Base-by-base conservation (phyloP, 2,888 invertebrate species). In the Cephus pulcher region DNA sequence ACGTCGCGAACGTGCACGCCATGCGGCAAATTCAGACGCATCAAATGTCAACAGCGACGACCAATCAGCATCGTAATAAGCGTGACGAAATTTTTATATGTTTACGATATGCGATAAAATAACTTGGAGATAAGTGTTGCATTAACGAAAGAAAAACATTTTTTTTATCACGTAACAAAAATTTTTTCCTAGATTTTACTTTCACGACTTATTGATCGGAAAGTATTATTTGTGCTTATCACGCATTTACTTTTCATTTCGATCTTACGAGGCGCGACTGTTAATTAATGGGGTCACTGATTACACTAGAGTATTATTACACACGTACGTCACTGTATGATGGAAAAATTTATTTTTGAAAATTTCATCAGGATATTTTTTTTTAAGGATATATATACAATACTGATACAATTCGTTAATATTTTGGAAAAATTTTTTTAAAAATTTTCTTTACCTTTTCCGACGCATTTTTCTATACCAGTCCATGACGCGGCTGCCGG, bases 381-480 rank as follows among this genome's bases (percentile, higher is more conserved):
- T 15, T 40, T 40, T 15, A 40, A 40, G 6, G 40, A 23, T 30
- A 30, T 12, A 3, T 0, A 12, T 4, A 32, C 2, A 30, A 30
- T 30, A 70, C 4, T 15, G 3, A 70, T 70, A 11, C 4, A 11
- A 12, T 70, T 34, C 0, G 35, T 32, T 12, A 11, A 34, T 34
- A 12, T 15, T 15, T 32, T 34, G 23, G 4, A 74, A 0, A 74
- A n/a, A 9, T 33, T 33, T 33, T 15, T 34, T 0, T 1, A 4
- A 12, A 9, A 9, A 74, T n/a, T 12, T 33, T 34, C 3, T 71
- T 75, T 37, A 78, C 78, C 76, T 35, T 76, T 23, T 78, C 34
- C 73, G 78, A 76, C 78, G 76, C 12, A 76, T 34, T 12, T 78
- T 78, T 34, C 78, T 78, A 34, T 76, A 78, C 78, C 78, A 78